These are phyloP conservation scores for Ochropleura leucogaster DNA, from an alignment of 2,888 invertebrate genomes.

Conservation along the genomic window DNA sequence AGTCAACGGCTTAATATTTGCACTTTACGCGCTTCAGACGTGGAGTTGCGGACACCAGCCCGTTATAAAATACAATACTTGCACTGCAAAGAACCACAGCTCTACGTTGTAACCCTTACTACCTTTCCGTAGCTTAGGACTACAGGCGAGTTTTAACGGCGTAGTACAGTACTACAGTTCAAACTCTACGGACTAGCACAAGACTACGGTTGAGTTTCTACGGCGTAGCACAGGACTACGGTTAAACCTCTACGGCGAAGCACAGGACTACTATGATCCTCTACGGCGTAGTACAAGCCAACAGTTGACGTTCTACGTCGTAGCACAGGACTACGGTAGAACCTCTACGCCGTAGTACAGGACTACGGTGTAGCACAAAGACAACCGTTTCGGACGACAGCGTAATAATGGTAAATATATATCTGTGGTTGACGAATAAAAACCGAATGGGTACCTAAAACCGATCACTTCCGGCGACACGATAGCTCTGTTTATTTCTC, in stretches of 20 bases:
- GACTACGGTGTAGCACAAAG: neutral
- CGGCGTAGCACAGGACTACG: neutral
- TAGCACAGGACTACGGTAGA: neutral
- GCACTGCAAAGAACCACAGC: no score
- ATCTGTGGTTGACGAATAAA: neutral
- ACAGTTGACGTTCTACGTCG: neutral
- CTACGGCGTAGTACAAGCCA: neutral
- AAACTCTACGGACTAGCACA: neutral
- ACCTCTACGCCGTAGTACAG: neutral
- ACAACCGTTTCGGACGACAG: no score
- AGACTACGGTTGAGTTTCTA: no score
- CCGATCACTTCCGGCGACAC: slow-evolving; percentile 79
- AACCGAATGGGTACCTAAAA: slow-evolving; percentile 70
- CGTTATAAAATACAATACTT: no score
- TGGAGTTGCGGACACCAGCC: no score
- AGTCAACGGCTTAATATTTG: no score
- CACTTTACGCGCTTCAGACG: no score
- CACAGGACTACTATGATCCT: neutral
- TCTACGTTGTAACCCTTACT: no score
- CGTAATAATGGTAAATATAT: neutral
- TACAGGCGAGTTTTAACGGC: neutral
- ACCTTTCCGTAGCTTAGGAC: neutral
- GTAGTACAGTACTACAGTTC: neutral
- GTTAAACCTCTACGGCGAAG: neutral
- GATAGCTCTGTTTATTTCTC: slow-evolving; percentile 76